Evolutionary conservation across 1,140 invertebrate species (phyloP), one percentile per base, ranked within the genome.

Genomic region (Teleogryllus occipitalis): DNA sequence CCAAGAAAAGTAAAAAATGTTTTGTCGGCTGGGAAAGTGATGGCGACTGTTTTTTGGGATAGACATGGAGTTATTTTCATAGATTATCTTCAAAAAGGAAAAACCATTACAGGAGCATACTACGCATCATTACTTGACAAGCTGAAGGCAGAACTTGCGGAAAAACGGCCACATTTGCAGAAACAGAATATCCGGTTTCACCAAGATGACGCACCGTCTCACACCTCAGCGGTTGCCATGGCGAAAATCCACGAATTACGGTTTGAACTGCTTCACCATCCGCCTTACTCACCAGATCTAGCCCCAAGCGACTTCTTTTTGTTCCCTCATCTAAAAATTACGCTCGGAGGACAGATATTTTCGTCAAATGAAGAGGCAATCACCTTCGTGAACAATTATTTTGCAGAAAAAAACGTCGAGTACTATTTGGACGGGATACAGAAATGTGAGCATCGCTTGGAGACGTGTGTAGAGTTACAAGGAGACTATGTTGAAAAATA

Each of bases 1-100:
- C 77, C 82, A 79, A 81, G 82, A 74, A 82, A 82, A 65, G 81
- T 78, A 73, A 84, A 85, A 76, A 83, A 79, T 65, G 78, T 80
- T 74, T 65, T 74, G 65, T 83, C 80, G n/a, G 82, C 82, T 75
- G 83, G 82, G 39, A 85, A 86, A 82, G 84, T 84, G 14, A 83
- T 84, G 82, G 82, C 82, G 8, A 82, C 82, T 21, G 82, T 85
- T 82, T 86, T 86, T 81, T 85, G 83, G 85, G 83, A 84, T 83
- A 80, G 82, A 81, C 82, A 82, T 82, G 83, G 83, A 83, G 82
- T 84, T 76, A 80, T 87, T 10, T 84, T 86, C 80, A 84, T 84
- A 80, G 85, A 88, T 84, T 88, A 87, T 84, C 85, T 89, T 85
- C 83, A 85, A 85, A 85, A 82, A 85, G 83, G 83, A 83, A 84